phyloP scores from a whole-genome alignment of 2,888 invertebrate genomes.

The Latrodectus elegans region DNA sequence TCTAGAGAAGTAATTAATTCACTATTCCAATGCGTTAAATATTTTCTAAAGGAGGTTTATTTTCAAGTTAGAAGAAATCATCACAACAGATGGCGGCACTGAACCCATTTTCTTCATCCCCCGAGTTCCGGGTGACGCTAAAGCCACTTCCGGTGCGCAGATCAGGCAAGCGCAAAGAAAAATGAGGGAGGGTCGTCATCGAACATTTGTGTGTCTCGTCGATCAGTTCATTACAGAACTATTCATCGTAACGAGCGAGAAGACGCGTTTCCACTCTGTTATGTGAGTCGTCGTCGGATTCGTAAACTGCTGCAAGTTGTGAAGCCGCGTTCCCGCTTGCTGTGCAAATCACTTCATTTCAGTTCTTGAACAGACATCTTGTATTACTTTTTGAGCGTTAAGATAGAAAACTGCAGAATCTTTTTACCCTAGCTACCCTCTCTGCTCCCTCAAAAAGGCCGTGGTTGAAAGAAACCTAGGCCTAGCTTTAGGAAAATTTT shows the following conservation, averaged over 20 bases:
- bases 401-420: constrained; percentile 7
- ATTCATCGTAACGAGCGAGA: constrained; percentile 56
- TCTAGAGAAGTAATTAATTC: too few relatives aligned
- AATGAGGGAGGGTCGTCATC: constrained; percentile 62
- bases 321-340: constrained; percentile 26
- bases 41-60: background rate
- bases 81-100: constrained; percentile 58
- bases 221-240: constrained; percentile 67
- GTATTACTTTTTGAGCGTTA: constrained; percentile 11
- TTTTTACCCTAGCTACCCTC: constrained; percentile 22
- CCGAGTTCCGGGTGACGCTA: constrained; percentile 67
- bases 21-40: too few relatives aligned
- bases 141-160: constrained; percentile 65
- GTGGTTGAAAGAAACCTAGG: constrained; percentile 25
- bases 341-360: constrained; percentile 6
- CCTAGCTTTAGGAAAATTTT: constrained; percentile 35
- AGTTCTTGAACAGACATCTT: constrained; percentile 33
- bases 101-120: background rate
- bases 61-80: background rate
- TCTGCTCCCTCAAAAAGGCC: constrained; percentile 28
- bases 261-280: constrained; percentile 45
- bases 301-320: constrained; percentile 28
- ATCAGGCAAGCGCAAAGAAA: constrained; percentile 63
- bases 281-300: constrained; percentile 40
- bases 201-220: constrained; percentile 62